Evolutionary conservation across 2,797 vertebrate genomes (phyloP), one percentile per base, ranked within the genome.

Genomic region (Malurus splendens): DNA sequence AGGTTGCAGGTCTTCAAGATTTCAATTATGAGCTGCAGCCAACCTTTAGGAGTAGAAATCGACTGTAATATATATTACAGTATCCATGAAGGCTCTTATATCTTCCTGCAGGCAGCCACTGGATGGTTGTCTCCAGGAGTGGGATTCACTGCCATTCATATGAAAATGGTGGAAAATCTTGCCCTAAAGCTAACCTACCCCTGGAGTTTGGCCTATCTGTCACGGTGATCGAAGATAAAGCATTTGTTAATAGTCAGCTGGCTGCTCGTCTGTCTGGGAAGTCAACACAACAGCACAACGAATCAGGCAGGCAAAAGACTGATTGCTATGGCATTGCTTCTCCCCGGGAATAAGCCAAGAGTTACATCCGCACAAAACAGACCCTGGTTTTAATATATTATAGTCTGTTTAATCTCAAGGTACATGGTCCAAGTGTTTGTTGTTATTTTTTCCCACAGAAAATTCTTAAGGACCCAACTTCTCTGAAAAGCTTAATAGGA

Each of bases 121-220:
- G 48, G 32, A 36, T 87, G 60, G 38, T 70, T 93, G 72, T 77
- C 73, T 82, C 68, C 77, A 74, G 61, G 79, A 90, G 30, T 7
- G 50, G 57, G 78, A 92, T 76, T 93, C 61, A 10, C 60, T 91
- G 64, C 87, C 66, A 91, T 93, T 94, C 83, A 84, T 87, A 77
- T 93, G 89, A 90, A 93, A 89, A 92, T 55, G 18, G 54, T 82
- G 72, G 87, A 86, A 95, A 96, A 95, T 93, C 86, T 87, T 95
- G 76, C 92, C 93, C 92, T 94, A 71, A 92, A 92, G 90, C 85
- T 86, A 94, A 80, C 61, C 64, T 90, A 28, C 79, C 72, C 85
- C 92, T 80, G 92, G 84, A 92, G 91, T 66, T 93, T 79, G 91
- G 56, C 84, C 42, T 85, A 52, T 93, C 91, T 83, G 66, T 91